These are phyloP conservation scores for Botia kubotai DNA, from an alignment of 2,797 vertebrate genomes.

Conservation along the genomic window DNA sequence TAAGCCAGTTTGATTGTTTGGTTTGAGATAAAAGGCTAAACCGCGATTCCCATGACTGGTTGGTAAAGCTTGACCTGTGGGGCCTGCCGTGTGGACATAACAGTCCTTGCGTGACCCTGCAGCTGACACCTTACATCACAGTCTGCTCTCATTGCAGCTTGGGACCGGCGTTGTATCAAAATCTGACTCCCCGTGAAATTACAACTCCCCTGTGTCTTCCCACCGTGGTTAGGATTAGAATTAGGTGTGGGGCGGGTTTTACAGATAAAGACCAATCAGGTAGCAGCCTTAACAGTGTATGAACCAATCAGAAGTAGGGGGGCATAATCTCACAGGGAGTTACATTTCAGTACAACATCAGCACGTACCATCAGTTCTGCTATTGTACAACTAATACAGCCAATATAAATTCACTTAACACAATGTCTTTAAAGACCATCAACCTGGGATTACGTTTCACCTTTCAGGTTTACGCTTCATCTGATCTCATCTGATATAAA, in stretches of 20 bases:
- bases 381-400: background rate
- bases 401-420: background rate
- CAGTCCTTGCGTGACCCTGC: conserved; percentile 50
- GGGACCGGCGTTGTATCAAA: background rate
- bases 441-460: conserved; percentile 3
- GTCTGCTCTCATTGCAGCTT: conserved; percentile 22
- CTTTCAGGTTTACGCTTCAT: no score
- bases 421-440: conserved; percentile 1
- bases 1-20: conserved; percentile 34
- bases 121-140: conserved; percentile 36
- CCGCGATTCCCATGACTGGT: conserved; percentile 43
- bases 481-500: conserved; percentile 19
- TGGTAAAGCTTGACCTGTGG: conserved; percentile 53
- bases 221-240: no score
- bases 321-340: no score
- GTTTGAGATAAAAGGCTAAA: conserved; percentile 44
- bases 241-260: no score
- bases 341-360: no score
- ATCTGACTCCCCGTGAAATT: no score
- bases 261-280: no score
- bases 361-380: background rate
- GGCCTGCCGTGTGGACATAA: conserved; percentile 46
- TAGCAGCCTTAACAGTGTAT: no score
- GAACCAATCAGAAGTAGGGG: no score
- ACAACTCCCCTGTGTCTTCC: no score